phyloP scores from a whole-genome alignment of 2,888 invertebrate species.

The Antheraea yamamai region DNA sequence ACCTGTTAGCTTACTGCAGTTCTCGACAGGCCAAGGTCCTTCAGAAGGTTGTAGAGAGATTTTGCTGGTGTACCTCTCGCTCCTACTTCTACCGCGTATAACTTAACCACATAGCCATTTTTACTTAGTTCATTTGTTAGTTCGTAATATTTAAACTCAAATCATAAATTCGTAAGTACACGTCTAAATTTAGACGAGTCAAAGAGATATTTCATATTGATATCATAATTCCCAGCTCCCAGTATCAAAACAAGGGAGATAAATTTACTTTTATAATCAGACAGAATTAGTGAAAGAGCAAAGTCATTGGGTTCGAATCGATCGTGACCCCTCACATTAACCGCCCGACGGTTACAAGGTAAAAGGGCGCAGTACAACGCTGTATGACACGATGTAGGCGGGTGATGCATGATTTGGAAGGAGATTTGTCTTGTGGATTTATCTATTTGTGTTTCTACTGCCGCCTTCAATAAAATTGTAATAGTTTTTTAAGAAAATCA shows the following conservation, averaged over 20 bases:
- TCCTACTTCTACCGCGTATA: too few relatives aligned
- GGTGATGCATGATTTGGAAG: background rate
- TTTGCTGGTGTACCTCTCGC: too few relatives aligned
- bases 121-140: too few relatives aligned
- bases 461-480: background rate
- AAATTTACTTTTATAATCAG: background rate
- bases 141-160: too few relatives aligned
- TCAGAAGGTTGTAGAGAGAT: too few relatives aligned
- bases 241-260: background rate
- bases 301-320: slow-evolving; percentile 3
- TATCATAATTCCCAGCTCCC: background rate
- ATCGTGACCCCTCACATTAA: slow-evolving; percentile 10
- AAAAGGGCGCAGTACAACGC: background rate
- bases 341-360: background rate
- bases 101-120: too few relatives aligned
- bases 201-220: background rate
- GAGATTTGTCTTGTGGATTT: background rate
- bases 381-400: slow-evolving; percentile 1
- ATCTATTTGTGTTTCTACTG: background rate
- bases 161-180: too few relatives aligned
- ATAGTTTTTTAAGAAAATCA: background rate
- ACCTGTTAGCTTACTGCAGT: too few relatives aligned
- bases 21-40: too few relatives aligned
- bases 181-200: too few relatives aligned
- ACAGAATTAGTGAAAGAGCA: background rate